phyloP scores from a whole-genome alignment of 2,113 vertebrate species.

The Hirundichthys speculiger region DNA sequence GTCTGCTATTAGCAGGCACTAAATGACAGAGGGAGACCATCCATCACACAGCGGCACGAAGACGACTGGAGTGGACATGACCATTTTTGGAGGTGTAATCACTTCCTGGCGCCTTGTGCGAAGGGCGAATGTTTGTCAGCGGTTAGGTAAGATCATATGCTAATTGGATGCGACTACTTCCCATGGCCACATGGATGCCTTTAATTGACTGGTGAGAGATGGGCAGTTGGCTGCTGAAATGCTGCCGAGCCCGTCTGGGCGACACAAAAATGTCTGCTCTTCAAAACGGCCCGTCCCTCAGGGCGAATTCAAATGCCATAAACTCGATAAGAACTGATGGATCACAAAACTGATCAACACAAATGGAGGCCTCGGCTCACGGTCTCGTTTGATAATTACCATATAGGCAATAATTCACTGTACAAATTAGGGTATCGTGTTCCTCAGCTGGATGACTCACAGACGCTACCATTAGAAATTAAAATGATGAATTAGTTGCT shows the following conservation, averaged over 20 bases:
- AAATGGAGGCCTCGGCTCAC: conserved; percentile 55
- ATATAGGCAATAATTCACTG: conserved; percentile 37
- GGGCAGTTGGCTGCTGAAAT: conserved; percentile 30
- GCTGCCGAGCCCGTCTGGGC: conserved; percentile 44
- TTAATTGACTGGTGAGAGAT: conserved; percentile 65
- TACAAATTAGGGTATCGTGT: conserved; percentile 45
- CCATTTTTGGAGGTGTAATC: conserved; percentile 56
- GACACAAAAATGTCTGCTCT: conserved; percentile 43
- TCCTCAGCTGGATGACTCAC: conserved; percentile 39
- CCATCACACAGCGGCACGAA: conserved; percentile 61
- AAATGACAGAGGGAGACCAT: conserved; percentile 69
- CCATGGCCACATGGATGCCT: conserved; percentile 60
- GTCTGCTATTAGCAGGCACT: conserved; percentile 58
- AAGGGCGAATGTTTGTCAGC: background rate
- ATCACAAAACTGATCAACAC: conserved; percentile 46
- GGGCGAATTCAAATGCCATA: conserved; percentile 64
- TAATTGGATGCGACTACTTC: conserved; percentile 65
- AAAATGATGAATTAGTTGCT: no score
- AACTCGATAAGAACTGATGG: conserved; percentile 60
- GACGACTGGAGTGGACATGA: conserved; percentile 39
- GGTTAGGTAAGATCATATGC: conserved; percentile 43
- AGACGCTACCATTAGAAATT: background rate
- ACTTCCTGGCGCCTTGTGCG: conserved; percentile 64
- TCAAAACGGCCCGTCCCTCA: conserved; percentile 42
- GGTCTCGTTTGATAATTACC: conserved; percentile 54